Evolutionary conservation across 2,113 vertebrate genomes (phyloP).

Genomic region (Epinephelus moara): DNA sequence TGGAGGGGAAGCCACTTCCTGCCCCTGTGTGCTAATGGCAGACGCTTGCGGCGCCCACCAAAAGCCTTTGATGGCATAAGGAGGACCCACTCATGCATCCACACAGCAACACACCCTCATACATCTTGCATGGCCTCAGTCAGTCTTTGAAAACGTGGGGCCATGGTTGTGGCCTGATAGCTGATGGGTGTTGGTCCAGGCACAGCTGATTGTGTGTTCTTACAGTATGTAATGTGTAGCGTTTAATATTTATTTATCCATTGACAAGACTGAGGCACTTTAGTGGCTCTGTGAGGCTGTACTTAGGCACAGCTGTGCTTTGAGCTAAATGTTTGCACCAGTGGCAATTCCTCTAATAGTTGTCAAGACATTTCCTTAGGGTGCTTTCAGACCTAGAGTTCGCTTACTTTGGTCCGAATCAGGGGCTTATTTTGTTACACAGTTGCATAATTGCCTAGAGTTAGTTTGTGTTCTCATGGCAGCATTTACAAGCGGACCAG

Average conservation of each 20-base stretch:
- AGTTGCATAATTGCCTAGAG: too few relatives aligned
- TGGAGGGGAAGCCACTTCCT: conserved; percentile 64
- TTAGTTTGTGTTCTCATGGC: too few relatives aligned
- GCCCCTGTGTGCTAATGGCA: conserved; percentile 45
- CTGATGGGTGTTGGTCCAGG: conserved; percentile 45
- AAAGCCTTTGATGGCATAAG: conserved; percentile 67
- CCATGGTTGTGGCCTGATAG: conserved; percentile 33
- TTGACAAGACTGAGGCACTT: neutral
- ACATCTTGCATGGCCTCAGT: conserved; percentile 61
- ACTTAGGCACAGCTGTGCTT: neutral
- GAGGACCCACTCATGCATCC: conserved; percentile 52
- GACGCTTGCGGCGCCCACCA: conserved; percentile 45
- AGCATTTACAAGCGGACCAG: too few relatives aligned
- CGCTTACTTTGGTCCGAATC: too few relatives aligned
- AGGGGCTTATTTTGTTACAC: too few relatives aligned
- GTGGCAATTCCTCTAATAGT: conserved; percentile 1
- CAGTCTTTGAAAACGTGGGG: conserved; percentile 49
- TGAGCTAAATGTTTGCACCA: neutral
- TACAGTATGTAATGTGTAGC: conserved; percentile 11
- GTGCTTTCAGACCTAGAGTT: too few relatives aligned
- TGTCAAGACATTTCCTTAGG: neutral
- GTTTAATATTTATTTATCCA: conserved; percentile 9
- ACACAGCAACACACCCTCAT: conserved; percentile 52
- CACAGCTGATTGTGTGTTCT: neutral
- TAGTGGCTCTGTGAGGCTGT: neutral